phyloP scores from a whole-genome alignment of 2,888 invertebrate genomes.

The Leucania comma region DNA sequence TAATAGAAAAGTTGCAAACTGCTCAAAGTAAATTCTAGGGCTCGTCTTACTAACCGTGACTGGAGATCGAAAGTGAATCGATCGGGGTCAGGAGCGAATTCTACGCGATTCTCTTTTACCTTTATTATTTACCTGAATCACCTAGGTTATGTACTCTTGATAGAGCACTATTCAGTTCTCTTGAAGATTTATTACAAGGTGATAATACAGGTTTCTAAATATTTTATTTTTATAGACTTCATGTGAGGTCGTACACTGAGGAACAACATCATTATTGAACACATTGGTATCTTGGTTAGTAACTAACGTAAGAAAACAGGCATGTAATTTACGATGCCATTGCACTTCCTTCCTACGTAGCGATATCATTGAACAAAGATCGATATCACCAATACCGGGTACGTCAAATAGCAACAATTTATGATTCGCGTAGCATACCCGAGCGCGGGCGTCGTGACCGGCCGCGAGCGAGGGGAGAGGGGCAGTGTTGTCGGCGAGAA shows the following conservation, averaged over 20 bases:
- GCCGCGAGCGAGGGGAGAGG: conserved; percentile 69
- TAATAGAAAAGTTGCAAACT: conserved; percentile 6
- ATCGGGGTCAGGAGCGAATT: conserved; percentile 25
- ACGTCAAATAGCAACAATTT: conserved; percentile 90
- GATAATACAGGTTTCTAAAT: neutral
- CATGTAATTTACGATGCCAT: conserved; percentile 73
- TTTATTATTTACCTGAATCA: conserved; percentile 35
- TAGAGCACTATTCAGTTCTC: neutral
- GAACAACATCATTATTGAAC: conserved; percentile 10
- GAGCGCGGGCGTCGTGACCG: conserved; percentile 85
- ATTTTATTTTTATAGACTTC: neutral
- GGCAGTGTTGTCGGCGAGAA: conserved; percentile 84
- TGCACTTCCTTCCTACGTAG: conserved; percentile 84
- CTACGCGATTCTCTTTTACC: neutral
- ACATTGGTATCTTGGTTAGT: neutral
- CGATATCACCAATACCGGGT: conserved; percentile 86
- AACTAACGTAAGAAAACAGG: conserved; percentile 60
- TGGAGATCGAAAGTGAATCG: conserved; percentile 41
- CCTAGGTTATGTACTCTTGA: conserved; percentile 8
- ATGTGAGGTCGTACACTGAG: neutral
- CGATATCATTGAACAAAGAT: conserved; percentile 87
- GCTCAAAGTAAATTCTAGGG: conserved; percentile 15
- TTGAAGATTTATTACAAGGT: neutral
- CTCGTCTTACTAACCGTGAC: conserved; percentile 18
- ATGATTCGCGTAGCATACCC: conserved; percentile 86